A percentile compares a stretch with the other conserved stretches of the same genome.
These are phyloP conservation scores for Mus musculus DNA, from an alignment of 2,113 vertebrate species.

Conservation along the genomic window DNA sequence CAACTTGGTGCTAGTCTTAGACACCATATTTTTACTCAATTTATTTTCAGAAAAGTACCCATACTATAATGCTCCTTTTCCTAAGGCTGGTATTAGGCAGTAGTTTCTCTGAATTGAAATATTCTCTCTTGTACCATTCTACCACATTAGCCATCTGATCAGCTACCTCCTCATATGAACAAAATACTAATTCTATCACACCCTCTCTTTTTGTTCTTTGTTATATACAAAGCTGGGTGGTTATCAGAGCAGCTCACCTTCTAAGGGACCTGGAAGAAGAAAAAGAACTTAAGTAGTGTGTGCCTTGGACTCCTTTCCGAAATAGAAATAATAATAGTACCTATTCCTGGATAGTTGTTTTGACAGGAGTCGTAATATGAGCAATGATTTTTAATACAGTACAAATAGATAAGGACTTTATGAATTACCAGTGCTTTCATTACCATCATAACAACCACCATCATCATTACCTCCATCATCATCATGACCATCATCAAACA, in stretches of 20 bases:
- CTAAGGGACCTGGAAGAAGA: background rate
- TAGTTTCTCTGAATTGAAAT: background rate
- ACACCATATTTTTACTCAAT: background rate
- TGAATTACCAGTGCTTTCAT: background rate
- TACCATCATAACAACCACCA: background rate
- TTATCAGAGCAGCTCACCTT: background rate
- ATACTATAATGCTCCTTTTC: background rate
- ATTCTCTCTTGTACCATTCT: background rate
- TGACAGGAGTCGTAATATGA: background rate
- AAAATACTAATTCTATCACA: background rate
- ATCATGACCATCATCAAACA: background rate
- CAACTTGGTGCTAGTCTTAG: background rate
- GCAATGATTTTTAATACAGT: background rate
- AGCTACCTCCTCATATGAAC: background rate
- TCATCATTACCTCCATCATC: background rate
- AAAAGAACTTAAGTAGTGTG: background rate
- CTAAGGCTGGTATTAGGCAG: background rate
- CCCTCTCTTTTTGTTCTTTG: background rate
- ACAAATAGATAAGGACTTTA: background rate
- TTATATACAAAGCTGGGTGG: background rate
- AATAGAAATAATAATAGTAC: background rate
- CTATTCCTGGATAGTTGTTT: background rate
- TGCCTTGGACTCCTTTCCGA: background rate
- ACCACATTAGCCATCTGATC: background rate
- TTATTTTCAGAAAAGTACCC: background rate